Evolutionary conservation across 2,113 vertebrate genomes (phyloP).

Genomic region (Archocentrus centrarchus): DNA sequence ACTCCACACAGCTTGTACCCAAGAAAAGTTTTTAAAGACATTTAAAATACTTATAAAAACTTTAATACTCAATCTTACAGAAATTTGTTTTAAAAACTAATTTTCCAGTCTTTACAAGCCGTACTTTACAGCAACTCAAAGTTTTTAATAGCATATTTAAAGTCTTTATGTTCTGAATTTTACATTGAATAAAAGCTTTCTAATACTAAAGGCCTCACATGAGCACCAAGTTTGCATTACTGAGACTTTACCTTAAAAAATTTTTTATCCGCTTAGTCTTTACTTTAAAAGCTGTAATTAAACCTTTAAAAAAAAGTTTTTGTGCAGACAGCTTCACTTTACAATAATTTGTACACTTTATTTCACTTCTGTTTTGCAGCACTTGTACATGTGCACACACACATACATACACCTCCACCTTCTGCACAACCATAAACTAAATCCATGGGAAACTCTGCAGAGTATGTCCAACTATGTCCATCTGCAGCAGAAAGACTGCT

Average conservation of each 20-base stretch:
- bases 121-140: too few species aligned
- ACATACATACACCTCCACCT: background rate
- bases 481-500: background rate
- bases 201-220: too few species aligned
- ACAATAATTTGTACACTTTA: background rate
- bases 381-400: background rate
- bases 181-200: background rate
- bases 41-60: background rate
- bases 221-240: background rate
- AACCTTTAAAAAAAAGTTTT: background rate
- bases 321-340: accelerated
- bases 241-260: background rate
- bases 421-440: too few species aligned
- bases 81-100: too few species aligned
- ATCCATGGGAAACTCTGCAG: too few species aligned
- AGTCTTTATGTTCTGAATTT: background rate
- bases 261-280: background rate
- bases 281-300: background rate
- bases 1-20: background rate
- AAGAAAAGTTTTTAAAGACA: background rate
- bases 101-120: too few species aligned
- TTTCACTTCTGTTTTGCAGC: background rate
- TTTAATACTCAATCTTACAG: background rate
- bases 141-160: too few species aligned
- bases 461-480: background rate